Conservation (phyloP, 2,797 vertebrate species). For the Halcyon chelicuti region DNA sequence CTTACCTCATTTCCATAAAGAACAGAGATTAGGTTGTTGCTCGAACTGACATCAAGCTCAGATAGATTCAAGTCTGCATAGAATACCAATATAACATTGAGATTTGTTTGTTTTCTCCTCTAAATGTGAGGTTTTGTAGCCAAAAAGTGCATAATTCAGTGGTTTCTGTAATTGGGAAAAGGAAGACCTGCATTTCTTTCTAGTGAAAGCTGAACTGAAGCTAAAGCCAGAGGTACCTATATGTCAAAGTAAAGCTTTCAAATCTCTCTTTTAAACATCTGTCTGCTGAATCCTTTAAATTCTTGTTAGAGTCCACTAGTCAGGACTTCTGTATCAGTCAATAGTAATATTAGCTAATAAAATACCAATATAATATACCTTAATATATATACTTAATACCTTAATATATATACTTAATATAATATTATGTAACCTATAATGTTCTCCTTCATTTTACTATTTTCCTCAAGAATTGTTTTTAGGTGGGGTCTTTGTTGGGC, state of each 20-base stretch:
- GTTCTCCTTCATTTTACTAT: not conserved
- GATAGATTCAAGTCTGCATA: not conserved
- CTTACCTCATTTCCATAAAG: not conserved
- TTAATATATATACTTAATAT: too few relatives aligned
- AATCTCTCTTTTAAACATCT: not conserved
- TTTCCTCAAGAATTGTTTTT: not conserved
- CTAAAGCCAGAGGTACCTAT: not conserved
- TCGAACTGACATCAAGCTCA: not conserved
- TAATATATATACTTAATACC: too few relatives aligned
- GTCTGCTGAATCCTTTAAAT: not conserved
- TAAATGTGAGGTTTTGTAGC: not conserved
- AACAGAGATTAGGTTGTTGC: not conserved
- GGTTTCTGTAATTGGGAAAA: not conserved
- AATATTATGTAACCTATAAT: not conserved
- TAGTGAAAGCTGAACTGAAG: not conserved
- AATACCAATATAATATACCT: not conserved
- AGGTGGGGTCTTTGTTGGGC: not conserved
- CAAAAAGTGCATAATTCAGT: not conserved
- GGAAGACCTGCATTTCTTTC: not conserved
- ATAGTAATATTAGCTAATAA: not conserved
- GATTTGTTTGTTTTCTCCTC: not conserved
- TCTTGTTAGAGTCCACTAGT: not conserved
- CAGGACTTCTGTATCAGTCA: not conserved
- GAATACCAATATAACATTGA: not conserved
- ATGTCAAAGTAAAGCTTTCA: not conserved